Conservation (phyloP, 2,888 invertebrate genomes). For the Desoria tigrina region DNA sequence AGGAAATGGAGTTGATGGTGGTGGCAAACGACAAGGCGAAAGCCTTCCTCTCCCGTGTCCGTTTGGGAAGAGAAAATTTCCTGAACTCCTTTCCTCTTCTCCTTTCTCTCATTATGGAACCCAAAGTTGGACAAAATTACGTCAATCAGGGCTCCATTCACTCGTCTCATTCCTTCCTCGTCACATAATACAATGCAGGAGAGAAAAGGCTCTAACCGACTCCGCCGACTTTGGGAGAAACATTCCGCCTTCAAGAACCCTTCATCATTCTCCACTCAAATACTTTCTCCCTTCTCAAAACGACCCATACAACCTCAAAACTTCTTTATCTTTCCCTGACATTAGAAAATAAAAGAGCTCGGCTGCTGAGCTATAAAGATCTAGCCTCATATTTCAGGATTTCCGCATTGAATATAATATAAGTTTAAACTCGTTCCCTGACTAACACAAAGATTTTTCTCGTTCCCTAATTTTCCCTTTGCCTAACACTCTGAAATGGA, state of each 20-base stretch:
- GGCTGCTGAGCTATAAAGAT: too few species aligned
- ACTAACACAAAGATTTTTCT: too few species aligned
- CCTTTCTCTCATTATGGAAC: slow-evolving; percentile 53
- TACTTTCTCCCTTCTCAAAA: too few species aligned
- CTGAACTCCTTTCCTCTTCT: slow-evolving; percentile 52
- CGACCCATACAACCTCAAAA: too few species aligned
- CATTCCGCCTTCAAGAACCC: neutral
- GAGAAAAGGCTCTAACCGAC: slow-evolving; percentile 1
- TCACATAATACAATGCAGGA: neutral
- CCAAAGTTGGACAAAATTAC: slow-evolving; percentile 53
- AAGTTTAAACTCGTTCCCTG: too few species aligned
- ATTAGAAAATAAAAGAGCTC: too few species aligned
- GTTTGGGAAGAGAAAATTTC: slow-evolving; percentile 54
- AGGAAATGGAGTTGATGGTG: slow-evolving; percentile 18
- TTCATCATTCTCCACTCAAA: slow-evolving; percentile 7
- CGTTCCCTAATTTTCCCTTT: too few species aligned
- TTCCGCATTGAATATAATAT: too few species aligned
- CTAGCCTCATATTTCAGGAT: too few species aligned
- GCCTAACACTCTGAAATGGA: too few species aligned
- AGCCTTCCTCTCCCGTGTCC: slow-evolving; percentile 52
- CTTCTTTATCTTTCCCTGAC: too few species aligned
- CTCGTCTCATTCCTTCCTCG: slow-evolving; percentile 25
- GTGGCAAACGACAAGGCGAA: slow-evolving; percentile 39
- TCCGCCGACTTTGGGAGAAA: slow-evolving; percentile 10
- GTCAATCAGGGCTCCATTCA: slow-evolving; percentile 54